Percentiles rank a stretch among this genome's conserved stretches.
These are phyloP conservation scores for Catonia carolina DNA, from an alignment of 2,888 invertebrate genomes.

Conservation along the genomic window DNA sequence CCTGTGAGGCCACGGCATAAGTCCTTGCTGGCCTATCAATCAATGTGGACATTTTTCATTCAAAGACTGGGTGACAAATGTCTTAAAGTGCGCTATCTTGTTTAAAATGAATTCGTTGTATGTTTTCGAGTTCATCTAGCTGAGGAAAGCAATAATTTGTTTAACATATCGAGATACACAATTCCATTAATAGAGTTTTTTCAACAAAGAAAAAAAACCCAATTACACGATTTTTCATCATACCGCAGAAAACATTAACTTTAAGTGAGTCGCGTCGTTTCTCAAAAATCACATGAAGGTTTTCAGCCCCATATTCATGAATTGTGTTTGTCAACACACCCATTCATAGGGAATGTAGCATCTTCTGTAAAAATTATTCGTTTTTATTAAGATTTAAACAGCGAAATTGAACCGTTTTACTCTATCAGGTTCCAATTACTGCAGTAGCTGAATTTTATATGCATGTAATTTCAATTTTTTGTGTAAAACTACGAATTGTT, in stretches of 20 bases:
- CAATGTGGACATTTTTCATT: slow-evolving; percentile 7
- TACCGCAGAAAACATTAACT: slow-evolving; percentile 15
- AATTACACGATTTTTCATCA: slow-evolving; percentile 16
- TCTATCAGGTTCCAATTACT: not conserved
- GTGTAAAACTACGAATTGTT: slow-evolving; percentile 14
- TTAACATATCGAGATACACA: slow-evolving; percentile 11
- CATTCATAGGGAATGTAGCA: not conserved
- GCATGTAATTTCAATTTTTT: too few species aligned
- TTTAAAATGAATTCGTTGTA: not conserved
- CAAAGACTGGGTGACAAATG: slow-evolving; percentile 1
- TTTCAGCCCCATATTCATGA: slow-evolving; percentile 12
- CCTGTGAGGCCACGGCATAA: slow-evolving; percentile 5
- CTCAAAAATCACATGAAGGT: slow-evolving; percentile 15
- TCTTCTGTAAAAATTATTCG: slow-evolving; percentile 6
- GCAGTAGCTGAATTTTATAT: too few species aligned
- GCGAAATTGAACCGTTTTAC: slow-evolving; percentile 13
- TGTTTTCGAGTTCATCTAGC: too few species aligned
- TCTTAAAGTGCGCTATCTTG: slow-evolving; percentile 13
- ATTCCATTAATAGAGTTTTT: slow-evolving; percentile 10
- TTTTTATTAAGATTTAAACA: slow-evolving; percentile 6
- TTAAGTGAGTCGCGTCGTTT: slow-evolving; percentile 14
- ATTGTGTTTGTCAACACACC: too few species aligned
- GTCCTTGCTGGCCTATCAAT: slow-evolving; percentile 12
- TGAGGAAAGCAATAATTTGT: slow-evolving; percentile 19
- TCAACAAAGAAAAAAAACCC: slow-evolving; percentile 14